Evolutionary conservation across 35 echinoderm and acorn worm genomes (phyloP), one percentile per base, ranked within the genome.

Genomic region (Patiria miniata): DNA sequence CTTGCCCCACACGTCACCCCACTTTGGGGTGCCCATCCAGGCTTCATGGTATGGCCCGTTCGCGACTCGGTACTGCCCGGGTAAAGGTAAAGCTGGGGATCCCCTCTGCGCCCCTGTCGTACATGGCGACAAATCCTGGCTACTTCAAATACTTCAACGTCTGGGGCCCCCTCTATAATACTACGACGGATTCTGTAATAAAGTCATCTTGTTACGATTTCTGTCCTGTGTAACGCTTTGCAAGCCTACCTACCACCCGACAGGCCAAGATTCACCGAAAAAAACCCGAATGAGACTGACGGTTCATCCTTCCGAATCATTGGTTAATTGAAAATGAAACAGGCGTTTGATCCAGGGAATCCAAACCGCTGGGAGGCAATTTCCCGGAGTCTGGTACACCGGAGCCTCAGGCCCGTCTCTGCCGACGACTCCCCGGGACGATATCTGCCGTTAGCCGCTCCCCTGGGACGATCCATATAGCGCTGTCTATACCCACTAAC

Each of bases 341-440:
- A 73, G 65, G 65, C 65, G 65, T 73, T 73, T 73, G 65, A 73
- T 73, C 65, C 65, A 73, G 26, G 65, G 65, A 73, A 73, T 73
- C 65, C 14, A 73, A 73, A 73, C 22, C n/a, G 26, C 65, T 73
- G 65, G 2, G 34, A 73, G 65, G 65, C 65, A 73, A 73, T 73
- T 73, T 73, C 65, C 65, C 65, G 65, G 3, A 12, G 65, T 47
- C 17, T 23, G 19, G 65, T 73, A 26, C 4, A 47, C 42, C 4
- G 42, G 42, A 4, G 42, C 4, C 12, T 47, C 42, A 12, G n/a
- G n/a, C n/a, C n/a, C n/a, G 42, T 47, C 42, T 47, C 12, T 47
- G 19, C 65, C 65, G 34, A 32, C 34, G 65, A 34, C 15, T 73
- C 21, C 29, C 34, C 65, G 34, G 34, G 42, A 4, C 42, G 65